Percentiles rank a stretch among this genome's conserved stretches.
These are phyloP conservation scores for Sturmia bella DNA, from an alignment of 2,888 invertebrate genomes.

Conservation along the genomic window DNA sequence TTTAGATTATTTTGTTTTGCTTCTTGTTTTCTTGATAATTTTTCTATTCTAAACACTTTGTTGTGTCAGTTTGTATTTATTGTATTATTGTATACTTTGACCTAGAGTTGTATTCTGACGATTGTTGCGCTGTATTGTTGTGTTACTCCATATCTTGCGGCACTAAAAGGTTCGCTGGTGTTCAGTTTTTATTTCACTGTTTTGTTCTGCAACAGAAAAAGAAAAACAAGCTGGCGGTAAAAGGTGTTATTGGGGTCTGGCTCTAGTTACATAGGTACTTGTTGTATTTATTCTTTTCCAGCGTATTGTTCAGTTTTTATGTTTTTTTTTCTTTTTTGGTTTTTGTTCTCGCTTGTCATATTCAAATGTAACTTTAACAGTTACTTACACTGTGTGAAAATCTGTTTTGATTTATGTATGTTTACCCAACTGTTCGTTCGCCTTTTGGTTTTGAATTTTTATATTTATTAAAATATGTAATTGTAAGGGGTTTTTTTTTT, in stretches of 20 bases:
- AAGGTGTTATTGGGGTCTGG: constrained; percentile 14
- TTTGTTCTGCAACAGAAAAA: constrained; percentile 11
- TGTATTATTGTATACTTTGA: constrained; percentile 28
- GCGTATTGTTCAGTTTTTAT: constrained; percentile 3
- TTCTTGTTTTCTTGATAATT: neutral
- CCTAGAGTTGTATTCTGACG: constrained; percentile 45
- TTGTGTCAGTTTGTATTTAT: constrained; percentile 6
- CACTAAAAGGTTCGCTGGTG: constrained; percentile 15
- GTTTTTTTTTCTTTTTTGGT: neutral
- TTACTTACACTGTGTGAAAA: constrained; percentile 65
- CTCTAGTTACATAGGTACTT: constrained; percentile 10
- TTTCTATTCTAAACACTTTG: constrained; percentile 1
- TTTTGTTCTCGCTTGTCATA: constrained; percentile 57
- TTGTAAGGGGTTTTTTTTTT: neutral
- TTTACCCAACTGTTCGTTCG: constrained; percentile 57
- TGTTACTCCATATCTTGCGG: constrained; percentile 25
- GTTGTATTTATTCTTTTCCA: neutral
- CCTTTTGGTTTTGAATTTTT: neutral
- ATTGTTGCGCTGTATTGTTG: constrained; percentile 8
- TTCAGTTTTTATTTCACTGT: neutral
- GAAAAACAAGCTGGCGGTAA: constrained; percentile 4
- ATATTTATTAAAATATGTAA: constrained; percentile 2
- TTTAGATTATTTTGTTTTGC: constrained; percentile 1
- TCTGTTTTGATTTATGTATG: constrained; percentile 44
- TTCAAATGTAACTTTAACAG: constrained; percentile 54